Evolutionary conservation across 2,888 invertebrate genomes (phyloP).

Genomic region (Achlya flavicornis): DNA sequence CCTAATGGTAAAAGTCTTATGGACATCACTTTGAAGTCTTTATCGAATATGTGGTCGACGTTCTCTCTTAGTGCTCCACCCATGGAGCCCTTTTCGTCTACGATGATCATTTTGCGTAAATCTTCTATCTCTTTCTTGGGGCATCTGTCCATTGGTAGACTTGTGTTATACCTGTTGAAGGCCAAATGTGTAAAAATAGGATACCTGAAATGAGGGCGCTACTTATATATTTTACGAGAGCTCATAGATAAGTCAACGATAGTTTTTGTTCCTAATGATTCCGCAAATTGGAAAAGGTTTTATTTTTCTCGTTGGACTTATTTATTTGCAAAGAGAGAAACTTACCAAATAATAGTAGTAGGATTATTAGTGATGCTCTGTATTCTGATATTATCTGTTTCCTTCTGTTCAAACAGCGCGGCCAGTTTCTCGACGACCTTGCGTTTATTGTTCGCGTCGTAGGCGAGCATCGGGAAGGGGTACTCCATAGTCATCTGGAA

Average conservation of each 20-base stretch:
- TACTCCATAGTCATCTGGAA: conserved; percentile 92
- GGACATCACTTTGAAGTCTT: conserved; percentile 88
- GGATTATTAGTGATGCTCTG: conserved; percentile 87
- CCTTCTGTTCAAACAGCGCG: conserved; percentile 89
- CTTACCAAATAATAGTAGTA: conserved; percentile 88
- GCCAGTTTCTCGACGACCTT: conserved; percentile 92
- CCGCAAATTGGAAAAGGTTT: too few species aligned
- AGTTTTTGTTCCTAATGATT: too few species aligned
- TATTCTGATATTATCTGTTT: conserved; percentile 89
- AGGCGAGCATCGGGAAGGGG: conserved; percentile 86
- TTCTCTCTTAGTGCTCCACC: conserved; percentile 75
- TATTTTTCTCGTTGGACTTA: too few species aligned
- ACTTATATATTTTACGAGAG: too few species aligned
- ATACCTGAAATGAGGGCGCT: too few species aligned
- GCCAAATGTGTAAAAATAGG: too few species aligned
- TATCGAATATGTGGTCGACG: conserved; percentile 87
- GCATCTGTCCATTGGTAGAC: conserved; percentile 88
- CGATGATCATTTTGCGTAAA: conserved; percentile 88
- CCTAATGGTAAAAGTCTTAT: conserved; percentile 85
- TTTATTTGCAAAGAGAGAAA: conserved; percentile 13
- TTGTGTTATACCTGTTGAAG: conserved; percentile 88
- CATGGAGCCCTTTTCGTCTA: conserved; percentile 79
- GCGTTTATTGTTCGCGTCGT: conserved; percentile 88
- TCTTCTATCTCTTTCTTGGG: conserved; percentile 90
- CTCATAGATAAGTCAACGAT: too few species aligned